Conservation (phyloP, 1,140 invertebrate genomes). For the Spodoptera litura region DNA sequence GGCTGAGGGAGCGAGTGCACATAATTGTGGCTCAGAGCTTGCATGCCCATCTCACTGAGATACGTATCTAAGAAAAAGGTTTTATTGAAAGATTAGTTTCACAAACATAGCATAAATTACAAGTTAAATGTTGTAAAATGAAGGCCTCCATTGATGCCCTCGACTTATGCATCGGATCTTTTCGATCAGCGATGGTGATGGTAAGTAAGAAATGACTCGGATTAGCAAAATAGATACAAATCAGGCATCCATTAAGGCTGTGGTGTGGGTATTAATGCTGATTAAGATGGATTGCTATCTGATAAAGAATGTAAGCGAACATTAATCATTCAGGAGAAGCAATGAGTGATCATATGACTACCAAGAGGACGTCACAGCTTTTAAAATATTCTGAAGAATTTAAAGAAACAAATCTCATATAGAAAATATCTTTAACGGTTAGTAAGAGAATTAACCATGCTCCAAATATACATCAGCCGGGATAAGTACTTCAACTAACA, state of each 20-base stretch:
- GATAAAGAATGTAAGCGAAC: not conserved
- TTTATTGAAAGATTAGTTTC: not conserved
- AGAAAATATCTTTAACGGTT: no score
- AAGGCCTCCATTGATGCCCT: not conserved
- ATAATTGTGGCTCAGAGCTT: slow-evolving; percentile 29
- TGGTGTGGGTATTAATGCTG: no score
- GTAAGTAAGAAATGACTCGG: no score
- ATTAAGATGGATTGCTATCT: not conserved
- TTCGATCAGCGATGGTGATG: no score
- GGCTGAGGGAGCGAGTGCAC: not conserved
- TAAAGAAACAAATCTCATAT: no score
- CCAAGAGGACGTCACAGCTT: no score
- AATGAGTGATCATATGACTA: no score
- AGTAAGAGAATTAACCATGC: not conserved
- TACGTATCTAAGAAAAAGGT: slow-evolving; percentile 3
- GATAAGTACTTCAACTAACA: not conserved
- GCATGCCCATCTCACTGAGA: not conserved
- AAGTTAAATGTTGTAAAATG: no score
- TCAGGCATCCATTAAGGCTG: no score
- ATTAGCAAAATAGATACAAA: no score
- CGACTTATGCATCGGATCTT: not conserved
- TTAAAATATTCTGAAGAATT: not conserved
- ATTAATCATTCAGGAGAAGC: not conserved
- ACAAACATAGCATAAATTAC: not conserved
- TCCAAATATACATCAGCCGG: not conserved